Evolutionary conservation across 2,888 invertebrate species (phyloP).

Genomic region (Fragum fragum): DNA sequence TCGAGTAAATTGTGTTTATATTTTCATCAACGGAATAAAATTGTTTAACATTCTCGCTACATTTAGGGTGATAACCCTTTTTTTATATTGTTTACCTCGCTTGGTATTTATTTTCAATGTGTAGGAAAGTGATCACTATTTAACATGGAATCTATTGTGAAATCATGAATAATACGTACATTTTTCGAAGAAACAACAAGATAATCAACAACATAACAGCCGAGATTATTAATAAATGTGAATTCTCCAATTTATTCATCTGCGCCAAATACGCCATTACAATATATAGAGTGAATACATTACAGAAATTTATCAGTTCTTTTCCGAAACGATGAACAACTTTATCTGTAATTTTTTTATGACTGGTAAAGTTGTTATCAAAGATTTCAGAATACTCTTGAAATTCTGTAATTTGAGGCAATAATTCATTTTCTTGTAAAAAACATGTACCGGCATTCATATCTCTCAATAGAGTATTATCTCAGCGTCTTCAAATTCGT

Average conservation of each 20-base stretch:
- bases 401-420: not conserved
- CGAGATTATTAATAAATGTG: slow-evolving; percentile 13
- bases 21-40: not conserved
- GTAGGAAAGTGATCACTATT: slow-evolving; percentile 1
- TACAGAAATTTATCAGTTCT: slow-evolving; percentile 18
- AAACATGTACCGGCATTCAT: not conserved
- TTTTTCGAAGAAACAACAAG: not conserved
- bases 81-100: not conserved
- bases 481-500: not conserved
- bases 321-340: not conserved
- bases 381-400: not conserved
- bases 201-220: slow-evolving; percentile 28
- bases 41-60: not conserved
- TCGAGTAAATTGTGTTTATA: not conserved
- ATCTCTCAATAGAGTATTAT: slow-evolving; percentile 4
- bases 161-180: not conserved
- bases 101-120: not conserved
- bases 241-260: slow-evolving; percentile 3
- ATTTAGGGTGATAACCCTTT: not conserved
- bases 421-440: not conserved
- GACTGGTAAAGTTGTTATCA: not conserved
- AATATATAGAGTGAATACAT: not conserved
- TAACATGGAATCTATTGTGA: not conserved
- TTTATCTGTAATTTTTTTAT: not conserved
- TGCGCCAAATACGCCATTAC: slow-evolving; percentile 27